phyloP scores from a whole-genome alignment of 2,797 vertebrate genomes.

The Bradypodion pumilum region DNA sequence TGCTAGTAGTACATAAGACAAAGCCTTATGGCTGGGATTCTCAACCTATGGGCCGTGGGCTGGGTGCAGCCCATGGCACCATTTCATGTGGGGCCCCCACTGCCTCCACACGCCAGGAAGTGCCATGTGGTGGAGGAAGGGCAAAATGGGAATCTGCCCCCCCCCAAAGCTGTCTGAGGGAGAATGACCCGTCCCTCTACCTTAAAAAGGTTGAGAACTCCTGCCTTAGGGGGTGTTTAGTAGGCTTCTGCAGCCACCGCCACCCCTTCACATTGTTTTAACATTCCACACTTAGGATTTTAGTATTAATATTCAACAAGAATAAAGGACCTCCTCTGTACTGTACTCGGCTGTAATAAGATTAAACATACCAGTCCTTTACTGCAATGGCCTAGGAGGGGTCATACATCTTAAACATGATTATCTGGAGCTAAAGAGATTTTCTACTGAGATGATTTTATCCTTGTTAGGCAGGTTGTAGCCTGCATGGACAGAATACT shows the following conservation, averaged over 20 bases:
- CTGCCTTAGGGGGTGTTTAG: too few species aligned
- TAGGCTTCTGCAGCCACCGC: background rate
- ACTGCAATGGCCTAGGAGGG: conserved; percentile 45
- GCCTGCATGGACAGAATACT: conserved; percentile 9
- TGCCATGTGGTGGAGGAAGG: too few species aligned
- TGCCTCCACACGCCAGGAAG: too few species aligned
- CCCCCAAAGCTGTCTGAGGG: too few species aligned
- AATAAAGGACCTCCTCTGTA: conserved; percentile 44
- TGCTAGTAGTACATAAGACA: background rate
- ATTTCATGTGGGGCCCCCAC: too few species aligned
- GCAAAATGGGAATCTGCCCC: too few species aligned
- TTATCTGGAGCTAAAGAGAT: conserved; percentile 59
- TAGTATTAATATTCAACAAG: conserved; percentile 34
- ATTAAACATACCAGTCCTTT: conserved; percentile 69
- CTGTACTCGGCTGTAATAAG: conserved; percentile 56
- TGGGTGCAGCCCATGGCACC: too few species aligned
- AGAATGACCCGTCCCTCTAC: too few species aligned
- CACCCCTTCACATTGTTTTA: conserved; percentile 15
- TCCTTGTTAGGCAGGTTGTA: conserved; percentile 51
- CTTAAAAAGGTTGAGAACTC: too few species aligned
- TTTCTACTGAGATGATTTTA: conserved; percentile 55
- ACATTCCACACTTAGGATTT: conserved; percentile 50
- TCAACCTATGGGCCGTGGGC: too few species aligned
- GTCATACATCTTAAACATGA: conserved; percentile 58
- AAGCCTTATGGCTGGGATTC: background rate